These are phyloP conservation scores for Marasmarcha lunaedactyla DNA, from an alignment of 2,888 invertebrate genomes.

Conservation along the genomic window DNA sequence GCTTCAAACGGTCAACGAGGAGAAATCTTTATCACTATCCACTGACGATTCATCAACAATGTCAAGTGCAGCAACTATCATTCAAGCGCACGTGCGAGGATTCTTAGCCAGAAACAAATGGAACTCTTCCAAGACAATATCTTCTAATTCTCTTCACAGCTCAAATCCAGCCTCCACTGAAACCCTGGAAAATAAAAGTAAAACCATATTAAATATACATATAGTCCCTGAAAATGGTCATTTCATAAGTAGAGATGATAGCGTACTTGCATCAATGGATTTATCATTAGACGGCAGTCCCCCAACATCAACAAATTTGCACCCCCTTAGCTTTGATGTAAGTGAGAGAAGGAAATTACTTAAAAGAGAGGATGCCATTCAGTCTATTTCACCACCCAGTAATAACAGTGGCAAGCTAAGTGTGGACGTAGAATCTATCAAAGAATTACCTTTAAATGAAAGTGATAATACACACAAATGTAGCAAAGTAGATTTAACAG, in stretches of 20 bases:
- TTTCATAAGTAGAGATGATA: conserved; percentile 53
- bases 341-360: conserved; percentile 55
- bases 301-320: conserved; percentile 47
- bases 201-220: conserved; percentile 57
- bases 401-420: conserved; percentile 58
- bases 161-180: conserved; percentile 25
- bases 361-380: conserved; percentile 63
- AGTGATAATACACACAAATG: too few relatives aligned
- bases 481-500: too few relatives aligned
- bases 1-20: conserved; percentile 64
- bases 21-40: conserved; percentile 58
- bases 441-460: conserved; percentile 28
- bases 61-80: conserved; percentile 72
- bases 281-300: conserved; percentile 53
- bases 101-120: conserved; percentile 72
- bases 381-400: conserved; percentile 57
- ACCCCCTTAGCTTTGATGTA: conserved; percentile 50
- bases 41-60: conserved; percentile 62
- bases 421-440: conserved; percentile 51
- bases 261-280: conserved; percentile 49
- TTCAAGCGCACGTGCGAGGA: conserved; percentile 77
- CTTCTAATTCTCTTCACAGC: conserved; percentile 42
- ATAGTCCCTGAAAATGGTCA: conserved; percentile 51
- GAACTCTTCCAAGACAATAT: conserved; percentile 48
- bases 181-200: conserved; percentile 27